Evolutionary conservation across 1,140 invertebrate species (phyloP), one percentile per base, ranked within the genome.

Genomic region (Drosophila yakuba): DNA sequence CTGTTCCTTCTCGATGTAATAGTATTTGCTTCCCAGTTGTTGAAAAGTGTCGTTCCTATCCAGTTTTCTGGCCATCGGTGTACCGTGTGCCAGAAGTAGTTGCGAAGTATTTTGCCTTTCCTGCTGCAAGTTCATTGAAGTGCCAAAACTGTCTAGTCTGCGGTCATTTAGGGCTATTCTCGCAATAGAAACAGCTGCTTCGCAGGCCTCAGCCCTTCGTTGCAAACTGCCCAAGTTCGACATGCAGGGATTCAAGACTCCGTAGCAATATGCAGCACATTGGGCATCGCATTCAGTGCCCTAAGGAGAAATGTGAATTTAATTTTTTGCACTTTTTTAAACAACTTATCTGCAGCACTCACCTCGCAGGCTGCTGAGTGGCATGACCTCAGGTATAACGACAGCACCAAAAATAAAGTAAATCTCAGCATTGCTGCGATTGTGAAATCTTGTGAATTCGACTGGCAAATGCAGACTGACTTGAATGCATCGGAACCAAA

Each of bases 91-190:
- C 17, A 62, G 23, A 2, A 41, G 35, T 7, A 43, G 11, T 0
- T 62, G 58, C 10, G 44, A 62, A 11, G 2, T 66, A 7, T 48
- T 63, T 28, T 50, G 25, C 5, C 7, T 48, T 3, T 67, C 57
- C 35, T 32, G 17, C 20, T 28, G 8, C 6, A 7, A 4, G 0
- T 15, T 23, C 1, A 66, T 17, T 10, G 41, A 25, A 39, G 10
- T 10, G 1, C 39, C 62, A 47, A 67, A 67, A 7, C 25, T 39
- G 0, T 69, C 15, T 23, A 69, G 28, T 35, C 58, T 43, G 32
- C 48, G 45, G 36, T 67, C 44, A 2, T 47, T 67, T 11, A 69
- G 60, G 2, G 61, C 66, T 3, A 55, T 6, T 41, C 61, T 52
- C 0, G 50, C 63, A 2, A 67, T 43, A 25, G 58, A 17, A 4